Conservation (phyloP, 2,797 vertebrate species). For the Lepidocolaptes lacrymiger region DNA sequence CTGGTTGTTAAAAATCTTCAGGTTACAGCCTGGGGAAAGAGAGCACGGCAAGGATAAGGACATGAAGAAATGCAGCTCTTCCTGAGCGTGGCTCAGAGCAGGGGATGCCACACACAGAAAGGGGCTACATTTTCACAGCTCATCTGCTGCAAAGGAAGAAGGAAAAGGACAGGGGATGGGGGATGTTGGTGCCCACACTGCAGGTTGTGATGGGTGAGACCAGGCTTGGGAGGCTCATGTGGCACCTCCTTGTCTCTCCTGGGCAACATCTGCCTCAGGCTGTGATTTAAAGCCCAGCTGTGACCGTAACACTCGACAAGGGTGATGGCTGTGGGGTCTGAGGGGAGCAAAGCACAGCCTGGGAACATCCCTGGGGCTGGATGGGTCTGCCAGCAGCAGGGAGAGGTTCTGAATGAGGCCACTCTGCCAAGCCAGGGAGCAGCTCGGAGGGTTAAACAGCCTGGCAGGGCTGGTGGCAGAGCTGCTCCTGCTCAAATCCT, state of each 20-base stretch:
- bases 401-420: not conserved
- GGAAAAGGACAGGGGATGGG: not conserved
- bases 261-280: not conserved
- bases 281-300: not conserved
- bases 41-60: not conserved
- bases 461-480: not conserved
- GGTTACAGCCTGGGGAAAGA: constrained; percentile 87
- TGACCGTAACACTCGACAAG: not conserved
- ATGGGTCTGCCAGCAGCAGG: not conserved
- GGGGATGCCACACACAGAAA: not conserved
- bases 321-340: not conserved
- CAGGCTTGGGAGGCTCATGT: not conserved
- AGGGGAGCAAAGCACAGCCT: not conserved
- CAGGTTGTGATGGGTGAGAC: not conserved
- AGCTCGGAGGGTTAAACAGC: not conserved
- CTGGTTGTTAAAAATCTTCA: constrained; percentile 99
- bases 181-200: not conserved
- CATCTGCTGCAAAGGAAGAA: not conserved
- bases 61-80: not conserved
- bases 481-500: not conserved
- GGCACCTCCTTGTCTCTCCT: not conserved
- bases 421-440: not conserved
- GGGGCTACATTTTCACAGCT: not conserved
- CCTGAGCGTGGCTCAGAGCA: not conserved
- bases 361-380: not conserved